Conservation (phyloP, 2,113 vertebrate genomes). For the Mastomys coucha region DNA sequence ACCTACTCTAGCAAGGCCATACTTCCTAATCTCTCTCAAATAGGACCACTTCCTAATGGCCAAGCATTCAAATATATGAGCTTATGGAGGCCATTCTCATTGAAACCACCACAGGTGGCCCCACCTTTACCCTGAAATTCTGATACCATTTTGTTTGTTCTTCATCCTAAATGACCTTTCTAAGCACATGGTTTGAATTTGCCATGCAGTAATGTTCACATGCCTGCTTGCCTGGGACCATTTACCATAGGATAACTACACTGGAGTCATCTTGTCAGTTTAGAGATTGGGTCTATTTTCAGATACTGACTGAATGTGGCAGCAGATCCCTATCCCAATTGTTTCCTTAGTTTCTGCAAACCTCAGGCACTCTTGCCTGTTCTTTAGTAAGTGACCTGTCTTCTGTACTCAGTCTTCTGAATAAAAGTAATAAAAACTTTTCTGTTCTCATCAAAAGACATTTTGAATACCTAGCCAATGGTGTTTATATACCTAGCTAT, state of each 20-base stretch:
- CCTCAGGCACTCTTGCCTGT: not conserved
- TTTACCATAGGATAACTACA: not conserved
- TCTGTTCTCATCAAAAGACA: not conserved
- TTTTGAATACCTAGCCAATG: not conserved
- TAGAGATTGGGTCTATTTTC: not conserved
- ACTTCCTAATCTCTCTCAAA: not conserved
- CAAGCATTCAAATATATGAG: not conserved
- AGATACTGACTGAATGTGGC: not conserved
- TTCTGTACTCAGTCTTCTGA: slow-evolving; percentile 50
- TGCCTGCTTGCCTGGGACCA: not conserved
- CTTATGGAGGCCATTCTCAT: not conserved
- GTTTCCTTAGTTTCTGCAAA: not conserved
- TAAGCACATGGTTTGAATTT: not conserved
- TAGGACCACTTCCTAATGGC: not conserved
- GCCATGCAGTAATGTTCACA: not conserved
- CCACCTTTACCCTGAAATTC: slow-evolving; percentile 4
- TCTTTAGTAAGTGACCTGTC: slow-evolving; percentile 51
- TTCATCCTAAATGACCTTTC: not conserved
- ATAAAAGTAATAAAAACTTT: slow-evolving; percentile 20
- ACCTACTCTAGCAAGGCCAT: not conserved
- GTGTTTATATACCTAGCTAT: not conserved
- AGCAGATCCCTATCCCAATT: not conserved
- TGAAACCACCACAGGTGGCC: not conserved
- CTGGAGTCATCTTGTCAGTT: not conserved
- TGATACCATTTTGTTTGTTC: not conserved